Base-by-base conservation (phyloP, 1,140 invertebrate genomes). In the Colletes gigas region DNA sequence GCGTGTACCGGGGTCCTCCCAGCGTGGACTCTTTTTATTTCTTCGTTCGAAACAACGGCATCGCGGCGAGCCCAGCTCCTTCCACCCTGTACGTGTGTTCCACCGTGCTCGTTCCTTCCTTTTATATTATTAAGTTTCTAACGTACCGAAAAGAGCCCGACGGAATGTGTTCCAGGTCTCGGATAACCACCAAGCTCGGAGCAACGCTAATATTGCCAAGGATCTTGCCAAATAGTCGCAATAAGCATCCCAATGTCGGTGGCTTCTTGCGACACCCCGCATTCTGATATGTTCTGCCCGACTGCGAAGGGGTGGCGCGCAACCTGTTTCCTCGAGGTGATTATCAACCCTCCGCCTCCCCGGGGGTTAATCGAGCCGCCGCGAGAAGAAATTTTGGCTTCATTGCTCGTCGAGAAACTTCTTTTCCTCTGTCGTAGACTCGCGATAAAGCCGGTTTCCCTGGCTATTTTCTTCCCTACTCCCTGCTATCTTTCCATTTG, bases 151-250 rank as follows among this genome's bases (percentile, higher is more conserved):
- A 86, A 83, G 76, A 75, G 73, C 30, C 39, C 30, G 30, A 30
- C 30, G 21, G 62, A 63, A 72, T 65, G 77, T 60, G 78, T 75
- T 83, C 65, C 66, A 57, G 52, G 17, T 50, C 19, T 4, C 65
- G 79, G 74, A 78, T 83, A 86, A 86, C 76, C 69, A 62, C 9
- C 62, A 60, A 60, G 21, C 62, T 30, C 74, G 77, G 19, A 59
- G 77, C 84, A 50, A 78, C 85, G 74, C 84, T 83, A 81, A 87
- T 86, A 86, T 87, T 68, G 74, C 71, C 69, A 73, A 85, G 83
- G 82, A 87, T 82, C 81, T 85, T 88, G 86, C 85, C 83, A 89
- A 88, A 90, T 90, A 77, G 88, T 90, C 81, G 88, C 89, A 90
- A 89, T 90, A 90, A 88, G 79, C 78, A 82, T 82, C 60, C 60